A percentile compares a stretch with the other conserved stretches of the same genome.
Evolutionary conservation across 1,140 invertebrate genomes (phyloP).

Genomic region (Leptopilina boulardi): DNA sequence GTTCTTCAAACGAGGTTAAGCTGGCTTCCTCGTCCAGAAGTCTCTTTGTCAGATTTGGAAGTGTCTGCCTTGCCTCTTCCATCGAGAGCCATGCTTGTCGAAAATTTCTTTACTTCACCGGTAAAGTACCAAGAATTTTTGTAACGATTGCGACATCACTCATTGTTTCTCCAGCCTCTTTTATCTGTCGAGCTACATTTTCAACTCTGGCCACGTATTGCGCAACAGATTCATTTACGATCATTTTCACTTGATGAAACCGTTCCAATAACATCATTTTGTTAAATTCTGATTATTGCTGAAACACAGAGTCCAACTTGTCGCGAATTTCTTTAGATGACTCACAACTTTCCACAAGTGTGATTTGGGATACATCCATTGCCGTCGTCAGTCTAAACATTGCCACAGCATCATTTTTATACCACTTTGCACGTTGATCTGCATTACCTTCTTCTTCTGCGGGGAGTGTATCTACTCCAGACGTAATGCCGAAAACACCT

Average conservation of each 20-base stretch:
- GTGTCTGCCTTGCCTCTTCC: constrained; percentile 62
- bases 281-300: constrained; percentile 62
- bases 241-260: constrained; percentile 56
- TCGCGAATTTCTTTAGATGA: constrained; percentile 54
- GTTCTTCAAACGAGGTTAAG: constrained; percentile 28
- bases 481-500: constrained; percentile 35
- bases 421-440: not conserved
- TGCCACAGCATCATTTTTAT: too few relatives aligned
- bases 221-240: constrained; percentile 56
- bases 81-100: constrained; percentile 68
- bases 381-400: too few relatives aligned
- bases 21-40: constrained; percentile 65
- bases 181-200: constrained; percentile 64
- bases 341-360: constrained; percentile 41
- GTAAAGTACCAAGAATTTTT: constrained; percentile 51
- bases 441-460: not conserved
- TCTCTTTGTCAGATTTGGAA: constrained; percentile 64
- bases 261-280: constrained; percentile 66
- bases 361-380: too few relatives aligned
- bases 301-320: constrained; percentile 63
- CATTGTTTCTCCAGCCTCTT: constrained; percentile 61
- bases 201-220: constrained; percentile 68
- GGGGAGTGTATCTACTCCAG: not conserved
- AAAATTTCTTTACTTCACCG: constrained; percentile 59
- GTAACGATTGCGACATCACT: constrained; percentile 68